These are phyloP conservation scores for Chirona hameri DNA, from an alignment of 2,888 invertebrate genomes.

Conservation along the genomic window DNA sequence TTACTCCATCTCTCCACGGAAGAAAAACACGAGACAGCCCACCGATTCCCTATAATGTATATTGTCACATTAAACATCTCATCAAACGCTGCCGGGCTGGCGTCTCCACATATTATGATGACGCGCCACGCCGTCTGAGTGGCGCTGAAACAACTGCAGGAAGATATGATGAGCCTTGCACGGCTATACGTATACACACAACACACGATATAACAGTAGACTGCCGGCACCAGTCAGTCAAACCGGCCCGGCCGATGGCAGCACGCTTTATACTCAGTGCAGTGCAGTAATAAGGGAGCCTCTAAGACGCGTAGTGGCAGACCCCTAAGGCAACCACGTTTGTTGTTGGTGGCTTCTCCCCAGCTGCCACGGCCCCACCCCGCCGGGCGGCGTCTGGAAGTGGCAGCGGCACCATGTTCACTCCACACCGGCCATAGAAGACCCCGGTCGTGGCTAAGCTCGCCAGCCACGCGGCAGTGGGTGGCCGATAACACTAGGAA, in stretches of 20 bases:
- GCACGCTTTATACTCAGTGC: no score
- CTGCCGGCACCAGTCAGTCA: no score
- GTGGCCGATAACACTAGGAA: background rate
- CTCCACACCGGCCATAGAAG: background rate
- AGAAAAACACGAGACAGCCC: no score
- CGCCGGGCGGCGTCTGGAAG: no score
- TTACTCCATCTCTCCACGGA: no score
- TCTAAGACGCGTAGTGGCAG: no score
- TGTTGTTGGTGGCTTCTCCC: no score
- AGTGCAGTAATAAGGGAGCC: no score
- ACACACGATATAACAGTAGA: background rate
- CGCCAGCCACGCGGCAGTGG: background rate
- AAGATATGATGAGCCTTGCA: background rate
- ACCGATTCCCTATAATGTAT: background rate
- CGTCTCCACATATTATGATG: background rate
- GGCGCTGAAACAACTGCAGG: background rate
- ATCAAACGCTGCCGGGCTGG: background rate
- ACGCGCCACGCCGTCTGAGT: background rate
- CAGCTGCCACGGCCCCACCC: no score
- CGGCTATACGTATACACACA: background rate
- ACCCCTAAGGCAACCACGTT: no score
- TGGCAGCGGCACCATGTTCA: no score
- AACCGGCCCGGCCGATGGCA: no score
- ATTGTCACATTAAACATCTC: background rate
- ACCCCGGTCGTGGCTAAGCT: background rate